These are phyloP conservation scores for Aphelinus atriplicis DNA, from an alignment of 1,140 invertebrate genomes.

Conservation along the genomic window DNA sequence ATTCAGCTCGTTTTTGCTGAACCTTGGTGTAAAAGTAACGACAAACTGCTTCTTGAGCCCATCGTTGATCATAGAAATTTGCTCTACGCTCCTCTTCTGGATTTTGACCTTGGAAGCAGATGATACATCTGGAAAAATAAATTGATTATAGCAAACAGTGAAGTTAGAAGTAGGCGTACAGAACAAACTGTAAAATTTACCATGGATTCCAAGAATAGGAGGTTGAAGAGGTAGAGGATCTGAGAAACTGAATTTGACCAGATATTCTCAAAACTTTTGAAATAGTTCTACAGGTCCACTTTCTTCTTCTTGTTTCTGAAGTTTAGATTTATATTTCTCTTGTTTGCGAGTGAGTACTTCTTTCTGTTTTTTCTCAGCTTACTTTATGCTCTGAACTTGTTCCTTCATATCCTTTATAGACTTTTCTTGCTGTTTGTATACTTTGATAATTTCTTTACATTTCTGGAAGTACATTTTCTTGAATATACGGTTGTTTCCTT, in stretches of 20 bases:
- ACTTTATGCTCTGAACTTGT: conserved; percentile 93
- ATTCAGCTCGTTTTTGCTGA: conserved; percentile 91
- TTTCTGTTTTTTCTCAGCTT: conserved; percentile 93
- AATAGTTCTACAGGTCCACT: conserved; percentile 83
- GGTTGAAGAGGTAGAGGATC: conserved; percentile 94
- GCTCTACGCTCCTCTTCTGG: conserved; percentile 95
- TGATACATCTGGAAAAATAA: conserved; percentile 74
- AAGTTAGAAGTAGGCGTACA: not conserved
- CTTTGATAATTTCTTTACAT: conserved; percentile 91
- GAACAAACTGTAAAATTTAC: conserved; percentile 66
- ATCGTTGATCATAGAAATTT: conserved; percentile 94
- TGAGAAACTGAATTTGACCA: conserved; percentile 97
- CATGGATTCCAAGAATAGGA: conserved; percentile 92
- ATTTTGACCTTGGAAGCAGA: conserved; percentile 88
- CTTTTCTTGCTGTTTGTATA: conserved; percentile 99
- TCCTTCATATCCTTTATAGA: conserved; percentile 93
- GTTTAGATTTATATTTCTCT: conserved; percentile 86
- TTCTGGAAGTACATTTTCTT: conserved; percentile 99
- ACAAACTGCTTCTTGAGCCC: conserved; percentile 96
- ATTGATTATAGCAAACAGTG: conserved; percentile 21
- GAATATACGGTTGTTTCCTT: conserved; percentile 98
- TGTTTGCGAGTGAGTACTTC: conserved; percentile 93
- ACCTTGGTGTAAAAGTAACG: conserved; percentile 99
- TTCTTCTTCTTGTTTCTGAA: conserved; percentile 81
- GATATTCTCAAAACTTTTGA: conserved; percentile 90